Percentiles rank a stretch among this genome's conserved stretches.
Evolutionary conservation across 37 sponge, comb jelly and placozoan genomes (phyloP).

Genomic region (Oopsacas minuta): DNA sequence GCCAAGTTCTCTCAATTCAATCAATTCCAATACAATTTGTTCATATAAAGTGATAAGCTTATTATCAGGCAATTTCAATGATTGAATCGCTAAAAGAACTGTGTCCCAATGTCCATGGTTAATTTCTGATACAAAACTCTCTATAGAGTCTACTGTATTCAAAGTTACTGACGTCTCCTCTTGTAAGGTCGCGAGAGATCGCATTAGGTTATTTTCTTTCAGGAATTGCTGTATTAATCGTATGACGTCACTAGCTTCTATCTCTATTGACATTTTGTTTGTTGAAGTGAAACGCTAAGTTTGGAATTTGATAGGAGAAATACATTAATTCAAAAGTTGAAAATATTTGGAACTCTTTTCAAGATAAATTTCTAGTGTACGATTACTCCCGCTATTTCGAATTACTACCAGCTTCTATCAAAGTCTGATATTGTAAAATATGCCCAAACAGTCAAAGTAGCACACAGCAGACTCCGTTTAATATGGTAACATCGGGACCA

Average conservation of each 20-base stretch:
- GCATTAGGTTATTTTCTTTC: conserved; percentile 84
- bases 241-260: conserved; percentile 38
- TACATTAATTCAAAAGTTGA: too few species aligned
- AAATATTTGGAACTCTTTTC: too few species aligned
- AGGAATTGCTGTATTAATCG: conserved; percentile 85
- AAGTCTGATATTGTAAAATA: too few species aligned
- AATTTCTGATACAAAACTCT: conserved; percentile 91
- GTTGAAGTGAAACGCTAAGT: not conserved
- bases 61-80: conserved; percentile 90
- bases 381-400: too few species aligned
- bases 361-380: too few species aligned
- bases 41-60: conserved; percentile 80
- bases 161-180: conserved; percentile 73
- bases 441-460: too few species aligned
- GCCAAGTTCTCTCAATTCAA: conserved; percentile 89
- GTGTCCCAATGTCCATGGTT: conserved; percentile 98
- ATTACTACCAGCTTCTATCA: too few species aligned
- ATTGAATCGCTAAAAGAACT: conserved; percentile 73
- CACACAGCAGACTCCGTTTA: not conserved
- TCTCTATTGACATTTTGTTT: not conserved
- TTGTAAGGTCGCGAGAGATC: conserved; percentile 75
- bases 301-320: too few species aligned
- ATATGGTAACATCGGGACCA: not conserved
- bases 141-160: conserved; percentile 94
- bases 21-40: conserved; percentile 94